Conservation (phyloP, 2,797 vertebrate species). For the Neopelma chrysocephalum region DNA sequence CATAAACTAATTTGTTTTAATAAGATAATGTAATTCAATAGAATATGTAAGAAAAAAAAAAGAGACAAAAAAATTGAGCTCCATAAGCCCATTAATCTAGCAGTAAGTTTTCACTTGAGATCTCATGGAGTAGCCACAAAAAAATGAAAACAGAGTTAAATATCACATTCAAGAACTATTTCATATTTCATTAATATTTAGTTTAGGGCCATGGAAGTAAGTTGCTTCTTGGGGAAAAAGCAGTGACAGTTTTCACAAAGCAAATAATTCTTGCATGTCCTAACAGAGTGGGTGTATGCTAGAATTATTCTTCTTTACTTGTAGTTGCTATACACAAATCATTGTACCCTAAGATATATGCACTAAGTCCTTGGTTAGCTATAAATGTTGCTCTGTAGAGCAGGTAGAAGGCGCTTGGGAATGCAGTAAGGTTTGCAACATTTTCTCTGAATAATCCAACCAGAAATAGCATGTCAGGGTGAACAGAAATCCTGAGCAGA, state of each 20-base stretch:
- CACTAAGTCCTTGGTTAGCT: neutral
- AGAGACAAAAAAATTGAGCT: neutral
- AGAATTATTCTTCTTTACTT: neutral
- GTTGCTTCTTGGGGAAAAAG: neutral
- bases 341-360: rapidly evolving
- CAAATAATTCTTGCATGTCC: neutral
- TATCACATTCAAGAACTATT: neutral
- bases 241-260: neutral
- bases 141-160: neutral
- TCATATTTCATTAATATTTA: neutral
- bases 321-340: neutral
- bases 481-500: neutral
- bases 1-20: neutral
- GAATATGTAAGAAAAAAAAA: neutral
- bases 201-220: neutral
- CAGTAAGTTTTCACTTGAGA: neutral
- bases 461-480: neutral
- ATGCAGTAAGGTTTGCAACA: neutral
- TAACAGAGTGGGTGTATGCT: neutral
- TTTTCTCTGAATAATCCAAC: neutral
- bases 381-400: neutral
- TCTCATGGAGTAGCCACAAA: neutral
- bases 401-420: neutral
- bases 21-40: neutral
- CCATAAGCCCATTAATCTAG: neutral